Evolutionary conservation across 2,888 invertebrate genomes (phyloP), one percentile per base, ranked within the genome.

Genomic region (Eristalis tenax): DNA sequence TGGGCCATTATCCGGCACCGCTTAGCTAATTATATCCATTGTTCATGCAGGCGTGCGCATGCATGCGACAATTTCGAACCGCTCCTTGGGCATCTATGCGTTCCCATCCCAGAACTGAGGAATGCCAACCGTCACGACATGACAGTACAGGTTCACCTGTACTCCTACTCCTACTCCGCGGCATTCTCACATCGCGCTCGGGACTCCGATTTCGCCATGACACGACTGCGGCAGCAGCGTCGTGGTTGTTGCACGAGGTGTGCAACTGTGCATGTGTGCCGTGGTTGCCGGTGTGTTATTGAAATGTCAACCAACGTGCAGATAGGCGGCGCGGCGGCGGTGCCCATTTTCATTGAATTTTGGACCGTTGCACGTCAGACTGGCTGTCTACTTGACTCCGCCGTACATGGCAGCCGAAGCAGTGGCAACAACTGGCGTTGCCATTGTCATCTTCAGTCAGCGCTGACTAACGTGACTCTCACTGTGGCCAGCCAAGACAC

Each of bases 361-460:
- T 85, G 85, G 85, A 76, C 81, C 76, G 85, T 77, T 77, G 81
- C 85, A 85, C 76, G 81, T 85, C 85, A 85, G 85, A 85, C 85
- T 81, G 76, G 81, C 81, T 85, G 85, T 85, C 85, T 71, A 81
- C 85, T 57, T 68, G 68, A 23, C 28, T 77, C 35, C 59, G 23
- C 81, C 85, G 71, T 77, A 85, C 81, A 71, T 76, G 84, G 81
- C 32, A 71, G 75, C 32, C 71, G 68, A n/a, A 22, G 32, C 18
- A 18, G 35, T 56, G 38, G 38, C 38, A 38, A 38, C 38, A 38
- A 38, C 38, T 56, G 56, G n/a, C 56, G 64, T 77, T 73, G 81
- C 76, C 80, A 73, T 68, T 81, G 76, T 85, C 85, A 85, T 81
- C 85, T 85, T 81, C 73, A 81, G 68, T 57, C 56, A 22, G 70